These are phyloP conservation scores for Chelidonichthys spinosus DNA, from an alignment of 2,797 vertebrate genomes.

Conservation along the genomic window DNA sequence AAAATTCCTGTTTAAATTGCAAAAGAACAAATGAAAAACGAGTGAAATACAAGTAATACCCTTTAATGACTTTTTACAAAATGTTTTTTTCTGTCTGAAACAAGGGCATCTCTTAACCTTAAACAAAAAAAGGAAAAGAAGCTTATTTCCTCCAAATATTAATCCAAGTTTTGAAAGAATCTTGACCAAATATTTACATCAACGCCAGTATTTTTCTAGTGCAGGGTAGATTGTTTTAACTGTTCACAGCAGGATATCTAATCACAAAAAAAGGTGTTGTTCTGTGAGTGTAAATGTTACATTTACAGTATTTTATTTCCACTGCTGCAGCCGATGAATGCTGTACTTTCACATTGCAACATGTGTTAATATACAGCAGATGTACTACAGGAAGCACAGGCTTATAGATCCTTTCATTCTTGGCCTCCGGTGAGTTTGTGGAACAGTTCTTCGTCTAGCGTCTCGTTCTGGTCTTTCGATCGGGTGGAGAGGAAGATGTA, in stretches of 20 bases:
- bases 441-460: conserved; percentile 96
- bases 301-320: conserved; percentile 10
- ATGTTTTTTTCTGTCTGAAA: conserved; percentile 17
- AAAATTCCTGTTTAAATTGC: background rate
- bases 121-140: conserved; percentile 20
- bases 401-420: conserved; percentile 82
- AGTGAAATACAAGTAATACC: conserved; percentile 34
- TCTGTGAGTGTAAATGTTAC: conserved; percentile 21
- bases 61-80: conserved; percentile 48
- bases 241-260: conserved; percentile 6
- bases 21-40: conserved; percentile 5
- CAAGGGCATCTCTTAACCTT: background rate
- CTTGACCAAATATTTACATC: conserved; percentile 62
- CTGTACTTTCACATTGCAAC: conserved; percentile 39
- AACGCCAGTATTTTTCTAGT: conserved; percentile 29
- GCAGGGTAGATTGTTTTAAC: conserved; percentile 13
- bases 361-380: conserved; percentile 13
- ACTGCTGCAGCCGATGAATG: background rate
- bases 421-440: conserved; percentile 97
- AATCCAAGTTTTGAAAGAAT: conserved; percentile 22
- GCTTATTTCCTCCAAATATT: conserved; percentile 28
- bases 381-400: background rate
- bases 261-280: conserved; percentile 16
- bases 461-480: conserved; percentile 97
- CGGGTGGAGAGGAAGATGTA: conserved; percentile 99